phyloP scores from a whole-genome alignment of 2,888 invertebrate species.

The Deilephila porcellus region DNA sequence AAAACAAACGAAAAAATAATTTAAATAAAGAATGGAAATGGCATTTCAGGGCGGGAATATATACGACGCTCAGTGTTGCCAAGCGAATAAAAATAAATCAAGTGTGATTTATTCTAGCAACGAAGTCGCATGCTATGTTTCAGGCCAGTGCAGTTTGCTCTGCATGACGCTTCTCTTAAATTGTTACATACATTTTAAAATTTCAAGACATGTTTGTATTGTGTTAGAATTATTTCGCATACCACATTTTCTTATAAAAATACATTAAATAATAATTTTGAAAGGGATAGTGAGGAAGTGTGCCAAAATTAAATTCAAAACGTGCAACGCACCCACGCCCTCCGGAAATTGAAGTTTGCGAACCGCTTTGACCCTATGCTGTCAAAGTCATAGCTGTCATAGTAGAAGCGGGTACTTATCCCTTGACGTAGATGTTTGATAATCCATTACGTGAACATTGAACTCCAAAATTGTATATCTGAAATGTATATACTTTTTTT shows the following conservation, averaged over 20 bases:
- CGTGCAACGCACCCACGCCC: constrained; percentile 57
- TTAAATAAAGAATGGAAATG: constrained; percentile 67
- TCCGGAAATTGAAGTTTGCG: constrained; percentile 78
- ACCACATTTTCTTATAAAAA: not conserved
- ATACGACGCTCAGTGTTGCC: constrained; percentile 66
- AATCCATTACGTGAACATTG: not conserved
- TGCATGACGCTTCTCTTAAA: constrained; percentile 56
- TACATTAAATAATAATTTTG: not conserved
- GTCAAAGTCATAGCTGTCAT: constrained; percentile 75
- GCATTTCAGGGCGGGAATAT: constrained; percentile 58
- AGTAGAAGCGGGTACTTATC: constrained; percentile 37
- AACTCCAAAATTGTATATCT: not conserved
- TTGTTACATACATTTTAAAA: constrained; percentile 53
- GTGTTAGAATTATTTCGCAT: not conserved
- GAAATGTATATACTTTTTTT: too few species aligned
- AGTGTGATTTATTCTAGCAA: constrained; percentile 76
- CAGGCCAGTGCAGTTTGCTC: constrained; percentile 57
- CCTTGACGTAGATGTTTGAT: not conserved
- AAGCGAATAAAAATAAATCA: constrained; percentile 83
- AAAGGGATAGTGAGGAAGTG: constrained; percentile 8
- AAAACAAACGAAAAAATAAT: constrained; percentile 60
- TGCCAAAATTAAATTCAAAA: constrained; percentile 70
- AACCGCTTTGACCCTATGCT: constrained; percentile 71
- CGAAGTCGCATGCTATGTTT: constrained; percentile 63
- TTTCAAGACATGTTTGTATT: constrained; percentile 32